Conservation (phyloP, 2,797 vertebrate genomes). For the Trachops cirrhosus region DNA sequence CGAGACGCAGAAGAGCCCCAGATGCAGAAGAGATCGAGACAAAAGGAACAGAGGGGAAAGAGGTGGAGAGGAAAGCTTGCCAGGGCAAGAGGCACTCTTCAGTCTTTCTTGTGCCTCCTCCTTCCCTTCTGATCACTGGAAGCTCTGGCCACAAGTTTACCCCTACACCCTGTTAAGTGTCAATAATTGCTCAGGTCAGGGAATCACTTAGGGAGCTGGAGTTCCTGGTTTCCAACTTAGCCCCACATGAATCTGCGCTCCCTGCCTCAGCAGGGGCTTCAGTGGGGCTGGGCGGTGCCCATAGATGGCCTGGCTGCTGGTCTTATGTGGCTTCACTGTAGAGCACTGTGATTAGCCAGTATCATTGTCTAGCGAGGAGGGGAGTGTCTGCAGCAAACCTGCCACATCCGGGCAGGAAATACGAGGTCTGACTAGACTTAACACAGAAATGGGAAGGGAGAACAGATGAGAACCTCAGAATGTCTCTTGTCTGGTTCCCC, state of each 20-base stretch:
- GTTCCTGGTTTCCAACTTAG: neutral
- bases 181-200: neutral
- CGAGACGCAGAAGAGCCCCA: neutral
- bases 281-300: neutral
- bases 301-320: too few species aligned
- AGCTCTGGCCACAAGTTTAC: neutral
- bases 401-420: neutral
- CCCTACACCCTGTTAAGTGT: neutral
- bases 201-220: neutral
- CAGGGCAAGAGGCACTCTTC: too few species aligned
- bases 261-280: neutral
- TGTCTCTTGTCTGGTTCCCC: neutral
- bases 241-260: too few species aligned
- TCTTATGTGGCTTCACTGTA: fast-evolving
- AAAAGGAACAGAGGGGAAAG: neutral
- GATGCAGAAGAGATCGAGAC: neutral
- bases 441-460: neutral
- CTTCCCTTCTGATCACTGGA: neutral
- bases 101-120: neutral
- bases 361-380: fast-evolving
- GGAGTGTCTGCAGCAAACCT: neutral
- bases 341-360: fast-evolving
- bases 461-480: neutral
- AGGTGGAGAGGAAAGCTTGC: neutral
- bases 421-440: neutral